Evolutionary conservation across 2,888 invertebrate species (phyloP).

Genomic region (Parelbella ahira): DNA sequence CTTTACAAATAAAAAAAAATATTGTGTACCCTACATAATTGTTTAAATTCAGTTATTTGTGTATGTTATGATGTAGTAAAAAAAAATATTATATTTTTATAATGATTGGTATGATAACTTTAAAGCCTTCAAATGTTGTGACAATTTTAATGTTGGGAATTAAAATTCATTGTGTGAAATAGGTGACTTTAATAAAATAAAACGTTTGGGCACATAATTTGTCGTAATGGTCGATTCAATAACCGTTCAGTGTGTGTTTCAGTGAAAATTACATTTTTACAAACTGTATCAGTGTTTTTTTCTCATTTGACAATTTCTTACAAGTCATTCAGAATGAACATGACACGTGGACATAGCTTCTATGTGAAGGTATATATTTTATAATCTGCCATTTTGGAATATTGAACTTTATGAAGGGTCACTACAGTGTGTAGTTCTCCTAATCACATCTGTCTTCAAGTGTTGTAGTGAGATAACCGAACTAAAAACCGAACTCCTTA

Average conservation of each 20-base stretch:
- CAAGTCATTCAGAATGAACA: no score
- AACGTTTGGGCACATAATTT: no score
- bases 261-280: conserved; percentile 72
- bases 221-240: conserved; percentile 50
- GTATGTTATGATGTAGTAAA: conserved; percentile 54
- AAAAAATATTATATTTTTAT: conserved; percentile 71
- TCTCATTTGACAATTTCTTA: no score
- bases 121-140: conserved; percentile 37
- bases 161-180: conserved; percentile 2
- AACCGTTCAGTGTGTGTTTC: conserved; percentile 48
- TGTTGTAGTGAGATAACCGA: no score
- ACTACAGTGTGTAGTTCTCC: no score
- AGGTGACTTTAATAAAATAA: no score
- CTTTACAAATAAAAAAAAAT: conserved; percentile 34
- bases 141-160: conserved; percentile 7
- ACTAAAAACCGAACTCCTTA: no score
- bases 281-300: conserved; percentile 48
- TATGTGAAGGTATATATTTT: no score
- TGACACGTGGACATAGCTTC: no score
- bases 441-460: no score
- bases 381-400: no score
- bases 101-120: conserved; percentile 56
- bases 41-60: conserved; percentile 54
- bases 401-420: no score
- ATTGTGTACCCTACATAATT: conserved; percentile 38